phyloP scores from a whole-genome alignment of 2,797 vertebrate genomes.

The Decapterus maruadsi region DNA sequence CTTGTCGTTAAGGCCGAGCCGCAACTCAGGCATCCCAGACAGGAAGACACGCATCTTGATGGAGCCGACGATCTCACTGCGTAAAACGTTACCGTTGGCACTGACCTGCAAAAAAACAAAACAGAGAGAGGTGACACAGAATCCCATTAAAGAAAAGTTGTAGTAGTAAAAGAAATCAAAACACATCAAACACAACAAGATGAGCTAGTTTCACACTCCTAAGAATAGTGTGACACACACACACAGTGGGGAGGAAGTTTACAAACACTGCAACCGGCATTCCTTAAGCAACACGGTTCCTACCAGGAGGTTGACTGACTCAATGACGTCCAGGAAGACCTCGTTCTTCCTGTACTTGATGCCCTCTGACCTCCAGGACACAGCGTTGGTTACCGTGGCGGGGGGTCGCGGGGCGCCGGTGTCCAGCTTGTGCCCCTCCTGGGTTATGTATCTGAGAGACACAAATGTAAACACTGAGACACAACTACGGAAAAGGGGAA shows the following conservation, averaged over 20 bases:
- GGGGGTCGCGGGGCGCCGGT: slow-evolving; percentile 96
- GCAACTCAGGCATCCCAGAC: slow-evolving; percentile 97
- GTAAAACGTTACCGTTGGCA: slow-evolving; percentile 95
- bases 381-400: slow-evolving; percentile 90
- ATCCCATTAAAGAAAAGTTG: background rate
- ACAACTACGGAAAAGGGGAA: slow-evolving; percentile 41
- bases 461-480: slow-evolving; percentile 55
- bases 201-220: background rate
- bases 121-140: background rate
- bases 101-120: slow-evolving; percentile 88
- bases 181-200: slow-evolving; percentile 9
- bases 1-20: slow-evolving; percentile 97
- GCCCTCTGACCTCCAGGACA: slow-evolving; percentile 90
- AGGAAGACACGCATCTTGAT: slow-evolving; percentile 99
- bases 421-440: slow-evolving; percentile 99
- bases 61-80: slow-evolving; percentile 98
- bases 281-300: slow-evolving; percentile 65
- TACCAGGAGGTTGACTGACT: slow-evolving; percentile 98
- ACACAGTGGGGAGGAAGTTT: slow-evolving; percentile 51
- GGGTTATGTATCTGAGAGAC: slow-evolving; percentile 93
- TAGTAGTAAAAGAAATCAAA: background rate
- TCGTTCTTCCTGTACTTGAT: slow-evolving; percentile 90
- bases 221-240: slow-evolving; percentile 46
- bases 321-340: slow-evolving; percentile 97
- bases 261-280: slow-evolving; percentile 36